Conservation (phyloP, 2,888 invertebrate genomes). For the Scaptomyza parva region DNA sequence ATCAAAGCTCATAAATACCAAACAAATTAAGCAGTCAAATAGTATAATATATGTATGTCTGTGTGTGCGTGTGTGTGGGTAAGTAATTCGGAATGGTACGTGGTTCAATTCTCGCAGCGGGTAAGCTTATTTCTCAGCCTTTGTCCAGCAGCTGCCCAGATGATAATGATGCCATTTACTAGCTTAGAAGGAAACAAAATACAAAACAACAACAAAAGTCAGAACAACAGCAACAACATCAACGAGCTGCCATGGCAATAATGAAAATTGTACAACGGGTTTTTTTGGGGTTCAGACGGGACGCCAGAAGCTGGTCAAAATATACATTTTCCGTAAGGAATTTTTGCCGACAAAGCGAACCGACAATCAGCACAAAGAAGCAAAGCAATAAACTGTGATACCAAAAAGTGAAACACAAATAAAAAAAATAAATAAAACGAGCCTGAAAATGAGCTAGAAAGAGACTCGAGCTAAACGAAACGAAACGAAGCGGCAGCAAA, state of each 20-base stretch:
- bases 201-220: constrained; percentile 40
- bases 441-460: constrained; percentile 53
- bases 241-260: constrained; percentile 54
- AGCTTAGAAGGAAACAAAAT: constrained; percentile 49
- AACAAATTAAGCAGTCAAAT: constrained; percentile 65
- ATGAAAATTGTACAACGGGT: constrained; percentile 65
- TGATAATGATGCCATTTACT: constrained; percentile 66
- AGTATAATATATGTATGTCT: constrained; percentile 10
- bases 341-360: constrained; percentile 58
- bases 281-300: constrained; percentile 12
- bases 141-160: constrained; percentile 43
- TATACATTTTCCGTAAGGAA: constrained; percentile 41
- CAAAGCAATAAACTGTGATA: constrained; percentile 59
- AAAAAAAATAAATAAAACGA: constrained; percentile 44
- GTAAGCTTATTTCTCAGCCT: constrained; percentile 19
- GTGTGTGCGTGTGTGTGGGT: neutral
- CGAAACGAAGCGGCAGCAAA: constrained; percentile 44
- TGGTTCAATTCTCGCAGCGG: constrained; percentile 22
- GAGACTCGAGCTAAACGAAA: constrained; percentile 42
- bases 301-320: constrained; percentile 32
- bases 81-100: constrained; percentile 23
- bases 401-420: constrained; percentile 35
- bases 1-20: constrained; percentile 73
- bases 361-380: constrained; percentile 58
- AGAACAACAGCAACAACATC: constrained; percentile 46